Conservation (phyloP, 2,797 vertebrate genomes). For the Coluber constrictor region DNA sequence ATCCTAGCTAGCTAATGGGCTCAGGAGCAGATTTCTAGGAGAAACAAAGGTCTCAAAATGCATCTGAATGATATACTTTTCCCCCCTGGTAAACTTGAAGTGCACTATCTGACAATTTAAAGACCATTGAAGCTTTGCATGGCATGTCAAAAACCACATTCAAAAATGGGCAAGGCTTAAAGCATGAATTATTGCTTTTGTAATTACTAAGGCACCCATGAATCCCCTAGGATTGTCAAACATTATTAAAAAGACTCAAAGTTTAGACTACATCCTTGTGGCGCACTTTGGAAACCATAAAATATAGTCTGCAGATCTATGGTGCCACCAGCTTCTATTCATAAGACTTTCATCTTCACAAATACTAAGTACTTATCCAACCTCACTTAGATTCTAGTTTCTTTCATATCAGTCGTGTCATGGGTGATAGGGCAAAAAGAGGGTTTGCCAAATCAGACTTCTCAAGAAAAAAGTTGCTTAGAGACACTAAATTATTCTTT, state of each 20-base stretch:
- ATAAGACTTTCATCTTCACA: neutral
- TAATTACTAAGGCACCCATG: neutral
- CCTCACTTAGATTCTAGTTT: neutral
- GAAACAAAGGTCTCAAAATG: neutral
- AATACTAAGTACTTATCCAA: neutral
- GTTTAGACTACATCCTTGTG: neutral
- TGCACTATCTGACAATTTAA: neutral
- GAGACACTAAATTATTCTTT: neutral
- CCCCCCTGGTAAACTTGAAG: neutral
- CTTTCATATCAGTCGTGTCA: neutral
- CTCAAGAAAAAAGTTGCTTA: neutral
- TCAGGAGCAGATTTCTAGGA: neutral
- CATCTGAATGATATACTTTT: neutral
- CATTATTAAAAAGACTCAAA: neutral
- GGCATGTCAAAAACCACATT: neutral
- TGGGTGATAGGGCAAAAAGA: neutral
- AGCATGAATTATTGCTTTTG: neutral
- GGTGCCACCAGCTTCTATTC: neutral
- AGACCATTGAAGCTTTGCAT: neutral
- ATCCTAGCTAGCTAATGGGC: neutral
- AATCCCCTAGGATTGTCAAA: neutral
- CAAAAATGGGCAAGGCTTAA: neutral
- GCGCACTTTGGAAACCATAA: neutral
- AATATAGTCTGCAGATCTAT: neutral
- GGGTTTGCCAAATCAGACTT: neutral